These are phyloP conservation scores for Epizoanthus stellaris DNA, from an alignment of 92 coral and sea anemone genomes.

Conservation along the genomic window DNA sequence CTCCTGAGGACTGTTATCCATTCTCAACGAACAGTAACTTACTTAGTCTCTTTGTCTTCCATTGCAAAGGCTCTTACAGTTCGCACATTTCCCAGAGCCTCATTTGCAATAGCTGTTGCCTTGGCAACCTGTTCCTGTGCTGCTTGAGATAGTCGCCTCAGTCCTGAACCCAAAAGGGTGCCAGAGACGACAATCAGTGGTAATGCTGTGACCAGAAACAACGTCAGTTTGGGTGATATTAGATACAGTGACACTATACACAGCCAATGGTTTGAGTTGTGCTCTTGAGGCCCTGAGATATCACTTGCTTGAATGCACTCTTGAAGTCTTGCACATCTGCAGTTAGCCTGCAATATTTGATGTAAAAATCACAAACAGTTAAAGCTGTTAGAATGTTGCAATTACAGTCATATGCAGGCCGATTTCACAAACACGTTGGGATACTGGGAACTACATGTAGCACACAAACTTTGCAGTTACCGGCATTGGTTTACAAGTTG, in stretches of 20 bases:
- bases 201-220: constrained; percentile 63
- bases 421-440: too few relatives aligned
- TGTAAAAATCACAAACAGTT: neutral
- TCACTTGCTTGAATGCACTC: constrained; percentile 95
- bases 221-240: constrained; percentile 94
- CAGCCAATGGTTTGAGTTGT: constrained; percentile 95
- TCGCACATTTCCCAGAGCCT: constrained; percentile 95
- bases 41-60: constrained; percentile 97
- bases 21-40: constrained; percentile 1
- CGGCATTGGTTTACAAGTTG: neutral
- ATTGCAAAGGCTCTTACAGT: constrained; percentile 99
- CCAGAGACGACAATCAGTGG: constrained; percentile 85
- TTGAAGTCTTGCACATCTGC: constrained; percentile 97
- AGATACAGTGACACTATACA: constrained; percentile 80
- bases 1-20: neutral
- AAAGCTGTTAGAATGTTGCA: neutral
- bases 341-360: constrained; percentile 65
- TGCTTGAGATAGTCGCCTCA: constrained; percentile 84
- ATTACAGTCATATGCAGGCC: neutral
- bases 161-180: constrained; percentile 88
- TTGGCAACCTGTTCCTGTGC: constrained; percentile 97
- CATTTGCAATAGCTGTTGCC: constrained; percentile 98
- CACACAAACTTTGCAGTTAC: too few relatives aligned
- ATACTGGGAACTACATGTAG: too few relatives aligned
- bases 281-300: constrained; percentile 96